Evolutionary conservation across 1,140 invertebrate genomes (phyloP), one percentile per base, ranked within the genome.

Genomic region (Pseudomyrmex flavicornis): DNA sequence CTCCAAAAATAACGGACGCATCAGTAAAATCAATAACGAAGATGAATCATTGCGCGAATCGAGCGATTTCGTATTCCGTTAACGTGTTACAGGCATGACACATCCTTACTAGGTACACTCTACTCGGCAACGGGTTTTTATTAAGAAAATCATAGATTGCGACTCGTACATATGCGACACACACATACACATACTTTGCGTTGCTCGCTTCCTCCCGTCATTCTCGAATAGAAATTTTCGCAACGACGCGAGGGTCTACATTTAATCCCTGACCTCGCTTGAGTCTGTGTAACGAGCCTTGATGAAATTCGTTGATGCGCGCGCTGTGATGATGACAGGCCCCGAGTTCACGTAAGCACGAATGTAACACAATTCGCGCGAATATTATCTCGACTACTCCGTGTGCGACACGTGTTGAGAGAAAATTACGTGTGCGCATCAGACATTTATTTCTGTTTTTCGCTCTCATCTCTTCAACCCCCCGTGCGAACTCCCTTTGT

Each of bases 251-350:
- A 80, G 76, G 66, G 66, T 58, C 76, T 46, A 80, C 76, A 80
- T 80, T 80, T 80, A 80, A 80, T 80, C 76, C 76, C 76, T 80
- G 76, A 80, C 76, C 76, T 59, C 74, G n/a, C 48, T 65, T 48
- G 61, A 48, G 46, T 79, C 52, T 66, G 35, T 70, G 65, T 80
- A 80, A 80, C 76, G 66, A 80, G 76, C 15, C 76, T 70, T 80
- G 76, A 80, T 80, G 76, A 61, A 72, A 80, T 66, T 80, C 76
- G 75, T 76, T 76, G 76, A 80, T 50, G 66, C 76, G 76, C 66
- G 66, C 56, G 22, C 54, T 70, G 12, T 48, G 76, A 80, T 56
- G 50, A 72, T 50, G 35, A 35, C 35, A 0, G 5, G 5, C 7
- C 5, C 35, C 66, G 54, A 59, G 66, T 80, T 80, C 66, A 72